Evolutionary conservation across 2,113 vertebrate species (phyloP), one percentile per base, ranked within the genome.

Genomic region (Channa maculata): DNA sequence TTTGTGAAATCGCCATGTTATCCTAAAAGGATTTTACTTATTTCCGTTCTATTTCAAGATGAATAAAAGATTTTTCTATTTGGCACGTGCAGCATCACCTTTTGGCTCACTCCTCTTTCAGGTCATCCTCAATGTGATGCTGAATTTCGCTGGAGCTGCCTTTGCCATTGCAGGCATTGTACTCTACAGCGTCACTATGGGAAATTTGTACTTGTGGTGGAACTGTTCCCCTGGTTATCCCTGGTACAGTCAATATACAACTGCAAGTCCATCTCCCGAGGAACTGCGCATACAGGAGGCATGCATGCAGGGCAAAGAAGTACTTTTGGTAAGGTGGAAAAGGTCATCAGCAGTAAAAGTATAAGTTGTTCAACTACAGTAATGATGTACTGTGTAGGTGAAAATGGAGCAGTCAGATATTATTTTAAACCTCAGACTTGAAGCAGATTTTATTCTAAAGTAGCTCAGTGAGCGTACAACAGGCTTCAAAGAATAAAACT

Each of bases 131-230:
- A 83, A 52, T 33, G 76, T 83, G 57, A 49, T 86, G 12, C 53
- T 91, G 75, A 92, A 88, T 50, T 24, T 89, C 8, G 33, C 24
- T 2, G 90, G 89, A 53, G 43, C 50, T 41, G 74, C 1, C 15
- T 74, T 92, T 34, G 84, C 90, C 38, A 60, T 93, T 4, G 15
- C 90, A 7, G 85, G 54, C 46, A 84, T 92, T 33, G 82, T 84
- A 12, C 5, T 92, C 11, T 91, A 86, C 77, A 74, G 74, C 46
- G 0, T 83, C 3, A 65, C 77, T 8, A 0, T 89, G 0, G 43
- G 1, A 0, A 0, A 0, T 0, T 0, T 8, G 0, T 0, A 0
- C 0, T 0, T 72, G 0, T 14, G 1, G 3, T 37, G 15, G 46
- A 6, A 9, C 2, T 88, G 90, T 13, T 0, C 52, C 2, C 0